Percentiles rank a stretch among this genome's conserved stretches.
Evolutionary conservation across 2,888 invertebrate species (phyloP).

Genomic region (Macrophya annulata): DNA sequence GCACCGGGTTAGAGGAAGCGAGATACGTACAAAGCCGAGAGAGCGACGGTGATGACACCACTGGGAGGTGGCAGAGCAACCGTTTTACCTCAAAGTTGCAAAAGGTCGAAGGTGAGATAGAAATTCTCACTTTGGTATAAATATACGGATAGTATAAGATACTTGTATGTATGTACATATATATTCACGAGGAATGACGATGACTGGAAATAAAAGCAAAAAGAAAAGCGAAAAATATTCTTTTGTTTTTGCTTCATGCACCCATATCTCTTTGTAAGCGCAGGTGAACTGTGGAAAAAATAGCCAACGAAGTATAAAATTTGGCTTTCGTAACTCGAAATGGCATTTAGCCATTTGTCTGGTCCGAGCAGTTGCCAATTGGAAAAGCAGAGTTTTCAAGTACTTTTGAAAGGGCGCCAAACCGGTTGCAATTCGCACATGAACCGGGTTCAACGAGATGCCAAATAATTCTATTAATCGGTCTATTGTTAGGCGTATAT

Average conservation of each 20-base stretch:
- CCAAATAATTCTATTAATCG: slow-evolving; percentile 45
- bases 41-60: slow-evolving; percentile 45
- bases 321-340: slow-evolving; percentile 34
- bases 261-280: background rate
- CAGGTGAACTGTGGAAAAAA: background rate
- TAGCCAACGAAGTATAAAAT: background rate
- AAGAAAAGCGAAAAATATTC: background rate
- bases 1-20: slow-evolving; percentile 64
- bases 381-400: slow-evolving; percentile 44
- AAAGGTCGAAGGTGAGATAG: slow-evolving; percentile 26
- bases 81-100: slow-evolving; percentile 64
- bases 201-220: background rate
- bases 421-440: slow-evolving; percentile 1
- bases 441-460: slow-evolving; percentile 28
- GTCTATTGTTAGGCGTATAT: background rate
- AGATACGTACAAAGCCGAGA: slow-evolving; percentile 58
- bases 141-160: background rate
- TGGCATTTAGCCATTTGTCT: slow-evolving; percentile 49
- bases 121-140: background rate
- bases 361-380: slow-evolving; percentile 48
- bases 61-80: slow-evolving; percentile 57
- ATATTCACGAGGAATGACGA: background rate
- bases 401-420: slow-evolving; percentile 17
- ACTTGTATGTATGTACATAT: too few species aligned
- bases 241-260: too few species aligned